Conservation (phyloP, 2,888 invertebrate species). For the Teleiodes luculella region DNA sequence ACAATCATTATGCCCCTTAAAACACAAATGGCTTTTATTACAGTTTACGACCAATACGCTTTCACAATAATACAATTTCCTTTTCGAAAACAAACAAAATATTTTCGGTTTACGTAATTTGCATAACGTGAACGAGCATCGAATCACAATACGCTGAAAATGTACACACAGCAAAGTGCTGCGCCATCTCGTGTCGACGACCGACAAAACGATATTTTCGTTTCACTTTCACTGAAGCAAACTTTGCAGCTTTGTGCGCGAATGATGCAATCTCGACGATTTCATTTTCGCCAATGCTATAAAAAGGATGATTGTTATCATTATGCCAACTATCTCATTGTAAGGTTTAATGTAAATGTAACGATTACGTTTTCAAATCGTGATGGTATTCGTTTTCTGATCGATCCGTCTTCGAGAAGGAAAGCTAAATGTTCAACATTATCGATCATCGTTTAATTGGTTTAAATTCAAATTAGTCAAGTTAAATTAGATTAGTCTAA, state of each 20-base stretch:
- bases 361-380: conserved; percentile 12
- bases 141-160: conserved; percentile 13
- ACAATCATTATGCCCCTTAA: too few relatives aligned
- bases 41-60: too few relatives aligned
- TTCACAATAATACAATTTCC: background rate
- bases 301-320: background rate
- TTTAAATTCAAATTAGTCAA: too few relatives aligned
- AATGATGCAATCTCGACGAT: conserved; percentile 54
- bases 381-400: too few relatives aligned
- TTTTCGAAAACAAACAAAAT: conserved; percentile 26
- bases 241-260: conserved; percentile 45
- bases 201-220: conserved; percentile 43
- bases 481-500: too few relatives aligned
- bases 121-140: conserved; percentile 23
- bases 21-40: too few relatives aligned
- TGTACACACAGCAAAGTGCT: background rate
- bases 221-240: conserved; percentile 61
- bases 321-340: conserved; percentile 2
- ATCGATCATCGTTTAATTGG: too few relatives aligned
- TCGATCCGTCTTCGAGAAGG: too few relatives aligned
- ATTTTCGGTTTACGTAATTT: conserved; percentile 22
- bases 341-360: conserved; percentile 12
- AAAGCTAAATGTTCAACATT: too few relatives aligned
- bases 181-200: conserved; percentile 32
- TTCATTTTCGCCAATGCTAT: conserved; percentile 39